Evolutionary conservation across 2,888 invertebrate species (phyloP).

Genomic region (Morinoia aosen): DNA sequence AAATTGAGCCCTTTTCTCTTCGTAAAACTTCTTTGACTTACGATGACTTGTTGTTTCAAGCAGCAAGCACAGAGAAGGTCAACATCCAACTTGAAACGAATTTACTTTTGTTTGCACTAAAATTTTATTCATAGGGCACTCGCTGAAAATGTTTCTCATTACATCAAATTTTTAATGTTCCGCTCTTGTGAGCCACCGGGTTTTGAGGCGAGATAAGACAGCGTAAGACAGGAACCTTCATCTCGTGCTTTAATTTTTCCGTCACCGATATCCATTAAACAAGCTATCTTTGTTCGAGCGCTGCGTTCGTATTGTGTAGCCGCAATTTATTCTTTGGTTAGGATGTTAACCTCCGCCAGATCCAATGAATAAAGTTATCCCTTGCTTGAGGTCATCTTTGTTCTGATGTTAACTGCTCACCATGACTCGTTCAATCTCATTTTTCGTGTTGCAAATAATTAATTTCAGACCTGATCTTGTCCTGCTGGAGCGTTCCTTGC

Average conservation of each 20-base stretch:
- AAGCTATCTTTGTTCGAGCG: not conserved
- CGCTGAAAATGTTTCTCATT: not conserved
- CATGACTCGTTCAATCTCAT: constrained; percentile 48
- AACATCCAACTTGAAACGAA: not conserved
- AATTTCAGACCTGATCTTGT: constrained; percentile 34
- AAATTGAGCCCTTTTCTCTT: not conserved
- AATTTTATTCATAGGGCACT: not conserved
- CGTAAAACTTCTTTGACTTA: not conserved
- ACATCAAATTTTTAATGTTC: not conserved
- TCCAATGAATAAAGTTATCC: constrained; percentile 51
- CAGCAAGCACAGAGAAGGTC: not conserved
- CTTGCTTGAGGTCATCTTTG: constrained; percentile 39
- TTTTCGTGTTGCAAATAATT: constrained; percentile 53
- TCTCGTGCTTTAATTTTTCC: not conserved
- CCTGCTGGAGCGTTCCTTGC: not conserved
- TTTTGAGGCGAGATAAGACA: not conserved
- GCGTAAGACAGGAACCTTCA: constrained; percentile 5
- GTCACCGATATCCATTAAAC: not conserved
- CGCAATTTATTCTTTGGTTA: constrained; percentile 12
- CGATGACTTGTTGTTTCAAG: not conserved
- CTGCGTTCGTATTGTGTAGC: not conserved
- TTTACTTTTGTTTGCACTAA: not conserved
- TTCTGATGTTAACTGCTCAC: constrained; percentile 50
- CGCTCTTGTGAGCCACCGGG: not conserved
- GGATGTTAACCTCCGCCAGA: constrained; percentile 1